Evolutionary conservation across 2,113 vertebrate species (phyloP), one percentile per base, ranked within the genome.

Genomic region (Crotalus horridus): DNA sequence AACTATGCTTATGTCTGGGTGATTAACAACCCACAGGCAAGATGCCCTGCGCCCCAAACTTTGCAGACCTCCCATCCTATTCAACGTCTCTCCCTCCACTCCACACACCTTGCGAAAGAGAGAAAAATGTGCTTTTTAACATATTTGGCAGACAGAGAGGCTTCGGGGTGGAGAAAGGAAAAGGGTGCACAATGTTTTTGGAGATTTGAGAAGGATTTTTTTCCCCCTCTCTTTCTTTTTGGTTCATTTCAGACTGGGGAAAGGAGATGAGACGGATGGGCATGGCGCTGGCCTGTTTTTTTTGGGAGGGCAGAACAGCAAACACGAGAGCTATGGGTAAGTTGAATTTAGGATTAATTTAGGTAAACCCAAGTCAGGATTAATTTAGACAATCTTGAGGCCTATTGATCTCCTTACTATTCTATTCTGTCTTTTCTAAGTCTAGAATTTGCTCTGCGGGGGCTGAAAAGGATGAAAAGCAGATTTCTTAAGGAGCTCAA

Each of bases 101-200:
- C n/a, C 59, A 48, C 88, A 85, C 92, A 89, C 92, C 92, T 93
- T 90, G 88, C 88, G 88, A 39, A 53, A 87, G 13, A n/a, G 39
- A 91, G 91, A 29, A 87, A 74, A 55, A 95, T 92, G 91, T 91
- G 87, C 95, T 93, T 94, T 94, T 94, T 95, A 95, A 95, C 92
- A 93, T 95, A 93, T 91, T 89, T 95, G 94, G 93, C 95, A 95
- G 93, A 91, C 89, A 93, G 91, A 88, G 88, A 94, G 69, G 33
- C 92, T 51, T 61, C 74, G 51, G 61, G 54, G 29, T 64, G 6
- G 39, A 48, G 92, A 29, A 90, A 33, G 56, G 85, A 61, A 87
- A 87, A 93, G 85, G 86, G 88, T 26, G 17, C 74, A 86, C 33
- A 56, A 90, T 39, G 51, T 55, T 89, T 43, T 54, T 33, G n/a